Evolutionary conservation across 92 coral and sea anemone species (phyloP), one percentile per base, ranked within the genome.

Genomic region (Epizoanthus rinbou): DNA sequence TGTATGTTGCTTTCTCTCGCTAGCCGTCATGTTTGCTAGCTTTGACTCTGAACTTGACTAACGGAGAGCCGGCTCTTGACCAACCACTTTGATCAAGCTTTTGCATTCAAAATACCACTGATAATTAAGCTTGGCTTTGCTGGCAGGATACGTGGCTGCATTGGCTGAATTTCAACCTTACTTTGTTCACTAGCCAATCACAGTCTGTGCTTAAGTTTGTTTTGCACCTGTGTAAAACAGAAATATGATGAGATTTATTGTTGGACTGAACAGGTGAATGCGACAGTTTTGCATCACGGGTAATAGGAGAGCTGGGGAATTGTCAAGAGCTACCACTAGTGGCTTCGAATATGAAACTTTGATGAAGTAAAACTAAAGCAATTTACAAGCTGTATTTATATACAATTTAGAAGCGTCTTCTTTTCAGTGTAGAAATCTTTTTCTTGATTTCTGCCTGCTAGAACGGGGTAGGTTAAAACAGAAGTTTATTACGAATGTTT

Each of bases 1-100:
- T 37, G 58, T 57, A 43, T 60, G 82, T 62, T 70, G 82, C 18
- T 62, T 78, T 60, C 82, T 62, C 22, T 41, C 70, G 57, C 82
- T 35, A 19, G 69, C 58, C 23, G 57, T 62, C 82, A 78, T 78
- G 50, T 41, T 50, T 14, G 19, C 22, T 13, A 37, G 70, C 81
- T 6, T 53, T 76, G 59, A n/a, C 56, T 53, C 13, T 10, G 69
- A 57, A 59, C 31, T 76, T 60, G 69, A 76, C n/a, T 15, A 33
- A 43, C 28, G 82, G 45, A 58, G 6, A 54, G 37, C 53, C 8
- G n/a, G 1, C 35, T 43, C 22, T 18, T 60, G 33, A 62, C 53
- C 17, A 60, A 23, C 39, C 52, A 57, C 57, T 41, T 59, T 47
- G 82, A 60, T 62, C 52, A 78, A 78, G 81, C 58, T 57, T 19